Evolutionary conservation across 2,113 vertebrate genomes (phyloP).

Genomic region (Syngnathus typhle): DNA sequence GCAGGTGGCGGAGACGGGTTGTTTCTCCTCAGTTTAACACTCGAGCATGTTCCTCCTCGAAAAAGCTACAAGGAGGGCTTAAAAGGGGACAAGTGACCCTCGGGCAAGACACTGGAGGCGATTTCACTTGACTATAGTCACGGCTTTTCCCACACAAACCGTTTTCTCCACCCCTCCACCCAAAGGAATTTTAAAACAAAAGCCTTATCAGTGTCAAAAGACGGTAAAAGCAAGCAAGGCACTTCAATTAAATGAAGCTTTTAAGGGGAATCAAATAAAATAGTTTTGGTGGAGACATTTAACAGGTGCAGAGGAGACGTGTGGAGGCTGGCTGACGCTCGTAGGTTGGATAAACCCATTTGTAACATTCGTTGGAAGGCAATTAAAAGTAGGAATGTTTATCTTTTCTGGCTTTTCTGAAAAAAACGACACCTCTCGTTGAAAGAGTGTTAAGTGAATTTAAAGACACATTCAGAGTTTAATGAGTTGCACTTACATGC

Average conservation of each 20-base stretch:
- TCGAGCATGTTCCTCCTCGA: slow-evolving; percentile 34
- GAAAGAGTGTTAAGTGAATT: not conserved
- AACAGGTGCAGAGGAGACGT: slow-evolving; percentile 62
- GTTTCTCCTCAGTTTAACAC: slow-evolving; percentile 43
- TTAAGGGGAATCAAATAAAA: slow-evolving; percentile 14
- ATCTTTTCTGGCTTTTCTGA: not conserved
- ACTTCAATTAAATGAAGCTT: slow-evolving; percentile 13
- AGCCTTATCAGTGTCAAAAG: slow-evolving; percentile 51
- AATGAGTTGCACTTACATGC: slow-evolving; percentile 69
- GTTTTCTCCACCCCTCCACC: not conserved
- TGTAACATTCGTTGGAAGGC: slow-evolving; percentile 13
- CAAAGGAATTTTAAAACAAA: slow-evolving; percentile 49
- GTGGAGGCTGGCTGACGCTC: slow-evolving; percentile 33
- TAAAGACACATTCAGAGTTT: not conserved
- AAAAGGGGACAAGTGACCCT: slow-evolving; percentile 38
- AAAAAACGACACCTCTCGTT: not conserved
- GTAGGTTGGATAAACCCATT: slow-evolving; percentile 18
- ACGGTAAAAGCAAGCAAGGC: slow-evolving; percentile 49
- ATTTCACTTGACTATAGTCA: slow-evolving; percentile 56
- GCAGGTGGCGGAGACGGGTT: slow-evolving; percentile 28
- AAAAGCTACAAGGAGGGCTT: slow-evolving; percentile 21
- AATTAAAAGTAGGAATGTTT: slow-evolving; percentile 1
- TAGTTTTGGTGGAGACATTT: slow-evolving; percentile 28
- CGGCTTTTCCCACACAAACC: slow-evolving; percentile 37
- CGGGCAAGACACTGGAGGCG: slow-evolving; percentile 44